Percentiles rank a stretch among this genome's conserved stretches.
Conservation (phyloP, 2,113 vertebrate species). For the Chaenocephalus aceratus region DNA sequence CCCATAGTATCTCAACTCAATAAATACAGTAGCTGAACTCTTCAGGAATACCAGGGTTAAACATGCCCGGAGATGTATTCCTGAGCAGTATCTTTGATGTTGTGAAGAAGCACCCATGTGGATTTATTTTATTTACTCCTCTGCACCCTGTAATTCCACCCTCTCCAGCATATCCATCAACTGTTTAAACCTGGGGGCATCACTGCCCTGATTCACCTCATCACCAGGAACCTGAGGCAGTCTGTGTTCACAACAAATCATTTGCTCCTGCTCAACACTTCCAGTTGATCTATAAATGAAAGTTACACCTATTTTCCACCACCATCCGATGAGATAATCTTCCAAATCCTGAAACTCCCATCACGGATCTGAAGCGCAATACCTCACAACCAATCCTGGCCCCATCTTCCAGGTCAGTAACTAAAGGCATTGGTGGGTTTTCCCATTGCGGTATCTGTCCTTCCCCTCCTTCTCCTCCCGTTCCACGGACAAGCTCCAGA, state of each 20-base stretch:
- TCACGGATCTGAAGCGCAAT: not conserved
- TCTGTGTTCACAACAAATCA: slow-evolving; percentile 33
- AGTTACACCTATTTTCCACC: slow-evolving; percentile 24
- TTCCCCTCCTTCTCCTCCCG: slow-evolving; percentile 29
- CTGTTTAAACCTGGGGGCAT: not conserved
- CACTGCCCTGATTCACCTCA: not conserved
- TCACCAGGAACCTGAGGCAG: not conserved
- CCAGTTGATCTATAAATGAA: not conserved
- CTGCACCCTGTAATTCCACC: not conserved
- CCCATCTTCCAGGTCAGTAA: slow-evolving; percentile 47
- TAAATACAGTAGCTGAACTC: no score
- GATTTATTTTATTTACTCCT: not conserved
- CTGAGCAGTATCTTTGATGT: not conserved
- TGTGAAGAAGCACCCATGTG: not conserved
- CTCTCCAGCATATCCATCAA: not conserved
- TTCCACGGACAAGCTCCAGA: slow-evolving; percentile 52
- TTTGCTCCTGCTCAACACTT: slow-evolving; percentile 16
- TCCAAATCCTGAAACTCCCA: slow-evolving; percentile 12
- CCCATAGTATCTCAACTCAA: not conserved
- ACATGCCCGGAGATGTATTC: not conserved
- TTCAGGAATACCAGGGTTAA: no score
- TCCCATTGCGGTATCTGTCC: slow-evolving; percentile 15
- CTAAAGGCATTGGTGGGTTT: slow-evolving; percentile 18
- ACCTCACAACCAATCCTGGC: slow-evolving; percentile 28
- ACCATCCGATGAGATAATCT: not conserved